A percentile compares a stretch with the other conserved stretches of the same genome.
phyloP scores from a whole-genome alignment of 2,888 invertebrate genomes.

The Gryllus longicercus region DNA sequence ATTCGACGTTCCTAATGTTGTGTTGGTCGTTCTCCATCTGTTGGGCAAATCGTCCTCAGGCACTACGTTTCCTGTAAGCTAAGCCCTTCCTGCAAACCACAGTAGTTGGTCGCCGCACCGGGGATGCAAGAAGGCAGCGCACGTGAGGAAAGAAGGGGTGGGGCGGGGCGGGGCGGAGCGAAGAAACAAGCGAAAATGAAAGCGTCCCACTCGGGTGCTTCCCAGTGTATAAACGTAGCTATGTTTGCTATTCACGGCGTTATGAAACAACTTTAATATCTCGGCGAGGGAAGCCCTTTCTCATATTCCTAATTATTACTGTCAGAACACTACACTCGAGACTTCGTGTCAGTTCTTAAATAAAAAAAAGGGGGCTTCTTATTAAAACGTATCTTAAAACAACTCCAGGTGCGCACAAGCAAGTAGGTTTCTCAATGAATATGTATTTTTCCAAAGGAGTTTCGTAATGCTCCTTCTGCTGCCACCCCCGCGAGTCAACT shows the following conservation, averaged over 20 bases:
- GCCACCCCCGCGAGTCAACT: not conserved
- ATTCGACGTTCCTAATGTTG: too few relatives aligned
- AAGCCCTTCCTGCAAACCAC: too few relatives aligned
- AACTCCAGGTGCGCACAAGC: not conserved
- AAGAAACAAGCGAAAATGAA: too few relatives aligned
- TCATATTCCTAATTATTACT: slow-evolving; percentile 4
- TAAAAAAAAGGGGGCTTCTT: not conserved
- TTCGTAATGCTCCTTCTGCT: not conserved
- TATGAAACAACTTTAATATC: not conserved
- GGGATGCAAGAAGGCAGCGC: too few relatives aligned
- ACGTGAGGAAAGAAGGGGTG: too few relatives aligned
- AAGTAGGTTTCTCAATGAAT: not conserved
- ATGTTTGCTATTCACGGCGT: not conserved
- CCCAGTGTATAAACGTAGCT: not conserved
- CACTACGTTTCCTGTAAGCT: too few relatives aligned
- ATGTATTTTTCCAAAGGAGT: slow-evolving; percentile 9
- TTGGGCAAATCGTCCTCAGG: too few relatives aligned
- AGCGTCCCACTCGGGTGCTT: too few relatives aligned
- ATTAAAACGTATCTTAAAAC: not conserved
- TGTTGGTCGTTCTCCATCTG: too few relatives aligned
- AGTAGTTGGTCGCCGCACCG: too few relatives aligned
- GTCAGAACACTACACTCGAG: not conserved
- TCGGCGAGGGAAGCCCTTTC: not conserved
- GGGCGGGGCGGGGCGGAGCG: too few relatives aligned
- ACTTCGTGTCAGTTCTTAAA: not conserved